Base-by-base conservation (phyloP, 2,888 invertebrate species). In the Drosophila maculinotata region DNA sequence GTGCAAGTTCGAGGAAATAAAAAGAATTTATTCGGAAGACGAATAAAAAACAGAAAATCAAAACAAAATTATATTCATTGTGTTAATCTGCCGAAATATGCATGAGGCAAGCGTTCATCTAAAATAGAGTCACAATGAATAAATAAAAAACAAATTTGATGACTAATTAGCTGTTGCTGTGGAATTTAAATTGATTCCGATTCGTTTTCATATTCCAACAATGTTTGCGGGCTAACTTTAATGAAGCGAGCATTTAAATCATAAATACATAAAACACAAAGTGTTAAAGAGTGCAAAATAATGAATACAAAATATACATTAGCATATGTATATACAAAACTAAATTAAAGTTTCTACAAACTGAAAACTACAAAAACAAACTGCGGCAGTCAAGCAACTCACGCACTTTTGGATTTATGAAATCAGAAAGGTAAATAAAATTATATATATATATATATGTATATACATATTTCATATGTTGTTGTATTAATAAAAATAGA, bases 371-470 rank as follows among this genome's bases (percentile, higher is more conserved):
- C 41, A 48, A 57, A 9, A 36, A 64, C 42, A 26, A 31, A 28
- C 39, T 38, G 20, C 35, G 14, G 17, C 45, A n/a, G 33, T 0
- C 53, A 8, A 26, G 5, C 62, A 26, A 44, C 58, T 67, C 58
- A 33, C 41, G 75, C 28, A 66, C 59, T 60, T 65, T 77, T 74
- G 81, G 87, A 87, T 82, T 82, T 87, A 82, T 82, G 79, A 87
- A 87, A 84, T 75, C 85, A 48, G 81, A 77, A 75, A 75, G 75
- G 75, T 75, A 77, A 77, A 73, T 73, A 75, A 60, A 69, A 51
- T 51, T 10, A 12, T n/a, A n/a, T n/a, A 48, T 51, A 47, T 9
- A 20, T 14, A 15, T 15, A 12, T 30, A 10, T 26, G 8, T 38
- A 15, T 42, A 17, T 17, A 17, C 47, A 53, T 38, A 52, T 53